Percentiles rank a stretch among this genome's conserved stretches.
phyloP scores from a whole-genome alignment of 2,797 vertebrate genomes.

The Bothrops alternatus region DNA sequence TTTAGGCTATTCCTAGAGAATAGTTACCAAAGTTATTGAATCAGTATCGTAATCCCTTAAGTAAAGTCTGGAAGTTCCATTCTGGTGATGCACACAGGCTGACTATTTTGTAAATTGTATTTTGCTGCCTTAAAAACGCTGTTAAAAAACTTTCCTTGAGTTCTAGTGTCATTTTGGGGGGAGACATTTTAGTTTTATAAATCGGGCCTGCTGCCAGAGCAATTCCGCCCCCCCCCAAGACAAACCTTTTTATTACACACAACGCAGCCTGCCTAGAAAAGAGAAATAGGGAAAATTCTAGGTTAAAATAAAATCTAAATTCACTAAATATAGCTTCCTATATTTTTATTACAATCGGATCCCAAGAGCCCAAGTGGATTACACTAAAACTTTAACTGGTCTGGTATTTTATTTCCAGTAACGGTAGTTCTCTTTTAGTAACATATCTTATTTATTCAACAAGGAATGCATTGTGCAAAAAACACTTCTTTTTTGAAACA shows the following conservation, averaged over 20 bases:
- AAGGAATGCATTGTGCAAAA: not conserved
- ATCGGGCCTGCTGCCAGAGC: not conserved
- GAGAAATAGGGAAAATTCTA: not conserved
- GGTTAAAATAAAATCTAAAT: not conserved
- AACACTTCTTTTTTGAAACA: not conserved
- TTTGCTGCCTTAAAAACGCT: not conserved
- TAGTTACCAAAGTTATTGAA: conserved; percentile 23
- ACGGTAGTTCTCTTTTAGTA: not conserved
- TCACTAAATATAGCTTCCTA: not conserved
- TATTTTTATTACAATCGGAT: not conserved
- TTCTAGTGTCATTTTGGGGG: not conserved
- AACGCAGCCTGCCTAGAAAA: not conserved
- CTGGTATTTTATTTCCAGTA: not conserved
- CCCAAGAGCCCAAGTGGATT: not conserved
- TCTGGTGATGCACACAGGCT: not conserved
- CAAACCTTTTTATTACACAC: not conserved
- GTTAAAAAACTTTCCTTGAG: not conserved
- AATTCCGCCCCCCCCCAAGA: not conserved
- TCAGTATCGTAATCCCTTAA: conserved; percentile 24
- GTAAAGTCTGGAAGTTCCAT: conserved; percentile 24
- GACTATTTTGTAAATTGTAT: not conserved
- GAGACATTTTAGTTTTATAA: not conserved
- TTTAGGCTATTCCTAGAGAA: conserved; percentile 3
- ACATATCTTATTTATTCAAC: not conserved
- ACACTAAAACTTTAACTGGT: not conserved